phyloP scores from a whole-genome alignment of 1,140 invertebrate species.

The Latrodectus geometricus region DNA sequence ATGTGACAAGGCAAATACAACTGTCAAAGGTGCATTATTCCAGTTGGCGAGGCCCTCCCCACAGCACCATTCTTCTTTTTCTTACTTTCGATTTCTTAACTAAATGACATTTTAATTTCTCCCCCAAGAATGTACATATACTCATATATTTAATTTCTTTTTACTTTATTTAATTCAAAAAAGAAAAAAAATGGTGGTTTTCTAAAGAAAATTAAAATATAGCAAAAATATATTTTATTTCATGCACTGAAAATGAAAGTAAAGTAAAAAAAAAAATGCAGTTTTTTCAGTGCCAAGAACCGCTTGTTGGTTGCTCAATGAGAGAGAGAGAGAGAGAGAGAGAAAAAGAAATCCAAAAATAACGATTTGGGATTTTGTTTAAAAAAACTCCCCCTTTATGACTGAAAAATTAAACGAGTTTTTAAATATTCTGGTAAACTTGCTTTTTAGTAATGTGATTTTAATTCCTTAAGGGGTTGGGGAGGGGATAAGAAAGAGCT shows the following conservation, averaged over 20 bases:
- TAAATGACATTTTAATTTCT: constrained; percentile 60
- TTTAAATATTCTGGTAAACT: constrained; percentile 42
- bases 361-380: background rate
- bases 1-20: constrained; percentile 10
- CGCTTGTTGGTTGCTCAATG: background rate
- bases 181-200: background rate
- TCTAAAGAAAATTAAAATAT: constrained; percentile 2
- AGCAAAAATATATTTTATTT: constrained; percentile 1
- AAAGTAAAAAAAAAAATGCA: constrained; percentile 13
- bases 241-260: constrained; percentile 1
- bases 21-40: constrained; percentile 34
- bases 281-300: background rate
- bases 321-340: no score
- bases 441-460: constrained; percentile 53
- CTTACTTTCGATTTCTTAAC: constrained; percentile 20
- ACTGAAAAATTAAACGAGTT: constrained; percentile 54
- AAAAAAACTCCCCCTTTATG: constrained; percentile 30
- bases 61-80: background rate
- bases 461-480: background rate
- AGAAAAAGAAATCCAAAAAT: constrained; percentile 29
- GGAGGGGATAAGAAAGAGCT: background rate
- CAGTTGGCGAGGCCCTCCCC: background rate
- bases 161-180: constrained; percentile 22
- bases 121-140: background rate
- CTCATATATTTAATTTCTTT: background rate